Evolutionary conservation across 2,113 vertebrate genomes (phyloP), one percentile per base, ranked within the genome.

Genomic region (Sminthopsis crassicaudata): DNA sequence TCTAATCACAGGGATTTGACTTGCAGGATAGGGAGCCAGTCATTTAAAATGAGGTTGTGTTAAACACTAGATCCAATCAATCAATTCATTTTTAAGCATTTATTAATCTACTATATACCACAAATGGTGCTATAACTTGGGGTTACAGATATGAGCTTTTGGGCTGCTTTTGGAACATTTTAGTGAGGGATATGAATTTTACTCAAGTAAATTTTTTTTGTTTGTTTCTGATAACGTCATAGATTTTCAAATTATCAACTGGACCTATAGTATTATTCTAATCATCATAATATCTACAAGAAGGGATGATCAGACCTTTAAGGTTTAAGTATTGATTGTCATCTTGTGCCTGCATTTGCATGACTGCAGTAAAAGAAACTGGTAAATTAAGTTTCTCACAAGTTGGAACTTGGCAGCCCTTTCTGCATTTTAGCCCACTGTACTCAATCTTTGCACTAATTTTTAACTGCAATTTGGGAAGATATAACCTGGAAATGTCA

Each of bases 401-500:
- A 67, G 12, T 36, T 36, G 36, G 30, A 76, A 8, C 30, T n/a
- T 76, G 36, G 5, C 5, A 48, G 14, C 0, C 5, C 67, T 30
- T n/a, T 67, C 30, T 30, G 27, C 10, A 60, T 67, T 36, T 67
- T 14, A 67, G 12, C 12, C 60, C 27, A 36, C 5, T 36, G 60
- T 36, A 36, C 60, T 67, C 30, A 14, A 67, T 67, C 27, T n/a
- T n/a, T 76, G 36, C 67, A n/a, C 16, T 22, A n/a, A 16, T 42
- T 76, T 76, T 36, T 76, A 42, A n/a, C 36, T 76, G 36, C 46
- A 76, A 14, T 76, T 76, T n/a, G 27, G 67, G 36, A 42, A 16
- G 6, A 76, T 93, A 23, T 91, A 92, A 50, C 54, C 50, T 50
- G 53, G 89, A 92, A 95, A 93, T 91, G 7, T 84, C 48, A 53